Evolutionary conservation across 2,888 invertebrate species (phyloP).

Genomic region (Drosophila lutescens): DNA sequence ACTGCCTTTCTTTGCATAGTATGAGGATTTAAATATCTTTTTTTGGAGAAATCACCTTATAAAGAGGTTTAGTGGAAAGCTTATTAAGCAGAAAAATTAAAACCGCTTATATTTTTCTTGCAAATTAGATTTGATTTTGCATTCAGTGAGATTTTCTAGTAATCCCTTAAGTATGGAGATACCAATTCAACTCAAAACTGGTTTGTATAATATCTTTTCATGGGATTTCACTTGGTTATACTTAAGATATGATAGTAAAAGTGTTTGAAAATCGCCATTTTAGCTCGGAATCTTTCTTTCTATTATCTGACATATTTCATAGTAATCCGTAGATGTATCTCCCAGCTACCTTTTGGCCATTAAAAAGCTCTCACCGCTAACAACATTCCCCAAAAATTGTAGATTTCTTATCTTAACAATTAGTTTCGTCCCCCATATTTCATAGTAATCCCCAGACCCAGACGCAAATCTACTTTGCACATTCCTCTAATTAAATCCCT

Average conservation of each 20-base stretch:
- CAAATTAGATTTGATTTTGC: not conserved
- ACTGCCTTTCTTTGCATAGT: not conserved
- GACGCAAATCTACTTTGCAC: constrained; percentile 18
- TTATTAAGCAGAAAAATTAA: not conserved
- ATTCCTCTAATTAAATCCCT: constrained; percentile 23
- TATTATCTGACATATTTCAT: not conserved
- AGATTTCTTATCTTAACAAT: constrained; percentile 15
- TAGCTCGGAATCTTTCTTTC: not conserved
- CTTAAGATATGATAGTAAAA: not conserved
- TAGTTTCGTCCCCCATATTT: constrained; percentile 8
- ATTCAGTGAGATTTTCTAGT: not conserved
- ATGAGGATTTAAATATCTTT: no score
- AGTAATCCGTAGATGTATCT: constrained; percentile 3
- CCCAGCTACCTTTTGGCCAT: not conserved
- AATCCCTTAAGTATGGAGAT: not conserved
- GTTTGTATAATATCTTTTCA: not conserved
- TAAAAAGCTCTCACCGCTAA: constrained; percentile 8
- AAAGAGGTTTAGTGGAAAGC: not conserved
- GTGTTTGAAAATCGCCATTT: not conserved
- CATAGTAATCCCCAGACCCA: constrained; percentile 13
- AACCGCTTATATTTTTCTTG: constrained; percentile 1
- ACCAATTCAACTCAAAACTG: not conserved
- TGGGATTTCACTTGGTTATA: no score
- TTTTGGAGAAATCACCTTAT: not conserved
- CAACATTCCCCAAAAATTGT: not conserved